Conservation (phyloP, 2,113 vertebrate genomes). For the Pithys albifrons region DNA sequence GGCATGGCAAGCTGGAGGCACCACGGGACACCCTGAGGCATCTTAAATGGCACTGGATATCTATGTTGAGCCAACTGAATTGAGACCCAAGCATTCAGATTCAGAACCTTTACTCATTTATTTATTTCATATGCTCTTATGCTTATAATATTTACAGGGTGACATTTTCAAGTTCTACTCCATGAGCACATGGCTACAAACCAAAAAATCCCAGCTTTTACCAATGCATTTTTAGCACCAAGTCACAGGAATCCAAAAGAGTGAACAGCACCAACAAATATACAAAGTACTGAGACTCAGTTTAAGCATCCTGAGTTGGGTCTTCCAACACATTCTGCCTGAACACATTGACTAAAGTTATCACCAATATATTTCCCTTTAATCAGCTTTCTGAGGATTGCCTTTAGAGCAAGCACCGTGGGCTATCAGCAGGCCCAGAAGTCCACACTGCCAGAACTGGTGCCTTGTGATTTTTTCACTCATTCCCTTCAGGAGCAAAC, state of each 20-base stretch:
- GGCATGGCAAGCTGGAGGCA: neutral
- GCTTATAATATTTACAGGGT: neutral
- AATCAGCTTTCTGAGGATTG: neutral
- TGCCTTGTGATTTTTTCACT: neutral
- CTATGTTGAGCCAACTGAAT: neutral
- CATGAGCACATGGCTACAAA: neutral
- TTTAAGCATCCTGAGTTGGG: neutral
- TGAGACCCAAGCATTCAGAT: neutral
- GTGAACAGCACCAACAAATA: neutral
- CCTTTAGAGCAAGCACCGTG: neutral
- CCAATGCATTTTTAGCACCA: neutral
- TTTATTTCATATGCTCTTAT: neutral
- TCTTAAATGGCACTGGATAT: neutral
- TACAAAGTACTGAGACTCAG: neutral
- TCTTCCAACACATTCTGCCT: neutral
- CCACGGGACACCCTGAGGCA: neutral
- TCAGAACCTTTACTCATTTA: neutral
- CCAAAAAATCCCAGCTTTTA: neutral
- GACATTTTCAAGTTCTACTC: neutral
- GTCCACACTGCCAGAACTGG: neutral
- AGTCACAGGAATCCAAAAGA: neutral
- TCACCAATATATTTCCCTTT: neutral
- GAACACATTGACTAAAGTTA: neutral
- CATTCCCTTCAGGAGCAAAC: neutral
- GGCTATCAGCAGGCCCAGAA: neutral